Evolutionary conservation across 2,888 invertebrate species (phyloP).

Genomic region (Oscheius sp.): DNA sequence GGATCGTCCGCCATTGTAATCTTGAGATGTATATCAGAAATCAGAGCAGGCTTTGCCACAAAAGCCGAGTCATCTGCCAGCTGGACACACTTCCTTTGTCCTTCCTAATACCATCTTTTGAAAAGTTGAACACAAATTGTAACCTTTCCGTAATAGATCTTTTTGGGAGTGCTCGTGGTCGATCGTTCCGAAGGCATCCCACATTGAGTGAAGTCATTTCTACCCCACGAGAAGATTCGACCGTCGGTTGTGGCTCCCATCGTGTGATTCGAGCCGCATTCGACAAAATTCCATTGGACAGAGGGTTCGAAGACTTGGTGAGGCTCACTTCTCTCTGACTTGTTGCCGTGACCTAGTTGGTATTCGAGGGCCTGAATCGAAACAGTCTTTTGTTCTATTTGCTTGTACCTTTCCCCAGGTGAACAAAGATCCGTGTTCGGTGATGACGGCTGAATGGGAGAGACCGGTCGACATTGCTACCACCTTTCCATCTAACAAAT

Average conservation of each 20-base stretch:
- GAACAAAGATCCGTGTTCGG: conserved; percentile 60
- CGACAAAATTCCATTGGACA: conserved; percentile 59
- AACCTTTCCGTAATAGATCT: conserved; percentile 55
- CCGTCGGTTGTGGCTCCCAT: conserved; percentile 58
- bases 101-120: conserved; percentile 31
- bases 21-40: conserved; percentile 34
- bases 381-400: not conserved
- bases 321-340: conserved; percentile 61
- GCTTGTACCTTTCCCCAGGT: conserved; percentile 64
- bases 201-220: conserved; percentile 64
- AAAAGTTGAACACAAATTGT: not conserved
- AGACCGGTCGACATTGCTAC: conserved; percentile 60
- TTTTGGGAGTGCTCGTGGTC: conserved; percentile 37
- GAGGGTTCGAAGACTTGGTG: conserved; percentile 60
- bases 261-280: conserved; percentile 64
- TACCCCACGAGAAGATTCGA: conserved; percentile 63
- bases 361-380: conserved; percentile 55
- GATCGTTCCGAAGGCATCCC: conserved; percentile 39
- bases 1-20: conserved; percentile 9
- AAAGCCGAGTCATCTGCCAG: conserved; percentile 45
- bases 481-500: conserved; percentile 48
- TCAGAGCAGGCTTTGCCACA: conserved; percentile 39
- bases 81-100: conserved; percentile 40
- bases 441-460: conserved; percentile 65
- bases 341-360: conserved; percentile 68